phyloP scores from a whole-genome alignment of 1,140 invertebrate species.

The Drosophila burlai region DNA sequence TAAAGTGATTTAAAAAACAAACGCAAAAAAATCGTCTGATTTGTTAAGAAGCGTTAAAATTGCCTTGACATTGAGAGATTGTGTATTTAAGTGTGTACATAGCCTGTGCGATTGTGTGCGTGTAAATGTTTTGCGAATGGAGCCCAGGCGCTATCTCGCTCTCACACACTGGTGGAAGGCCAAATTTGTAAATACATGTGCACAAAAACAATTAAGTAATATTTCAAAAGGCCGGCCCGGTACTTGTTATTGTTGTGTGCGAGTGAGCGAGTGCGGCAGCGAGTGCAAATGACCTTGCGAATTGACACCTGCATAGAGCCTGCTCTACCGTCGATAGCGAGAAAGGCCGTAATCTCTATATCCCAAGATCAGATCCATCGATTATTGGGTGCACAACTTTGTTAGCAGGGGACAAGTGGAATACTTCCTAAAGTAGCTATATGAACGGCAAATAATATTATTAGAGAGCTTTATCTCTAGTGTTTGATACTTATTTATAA shows the following conservation, averaged over 20 bases:
- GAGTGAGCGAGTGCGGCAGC: constrained; percentile 25
- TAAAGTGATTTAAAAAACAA: constrained; percentile 32
- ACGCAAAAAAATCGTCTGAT: constrained; percentile 13
- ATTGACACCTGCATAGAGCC: constrained; percentile 30
- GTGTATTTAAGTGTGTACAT: constrained; percentile 13
- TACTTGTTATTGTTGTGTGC: constrained; percentile 25
- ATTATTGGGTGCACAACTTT: not conserved
- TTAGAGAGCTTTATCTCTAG: no score
- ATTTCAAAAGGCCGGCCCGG: constrained; percentile 53
- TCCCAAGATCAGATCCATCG: no score
- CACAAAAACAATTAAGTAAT: constrained; percentile 59
- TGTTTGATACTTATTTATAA: no score
- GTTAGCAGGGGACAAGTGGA: not conserved
- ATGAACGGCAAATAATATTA: not conserved
- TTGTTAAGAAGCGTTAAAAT: constrained; percentile 35
- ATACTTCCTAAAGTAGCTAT: not conserved
- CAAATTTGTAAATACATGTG: constrained; percentile 37
- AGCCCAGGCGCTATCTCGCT: constrained; percentile 50
- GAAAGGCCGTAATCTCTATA: constrained; percentile 26
- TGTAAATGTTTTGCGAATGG: constrained; percentile 53
- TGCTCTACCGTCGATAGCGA: constrained; percentile 13
- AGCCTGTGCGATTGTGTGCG: constrained; percentile 11
- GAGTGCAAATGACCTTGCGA: constrained; percentile 48
- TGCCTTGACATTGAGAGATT: constrained; percentile 76
- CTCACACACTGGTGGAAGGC: constrained; percentile 10